Percentiles rank a stretch among this genome's conserved stretches.
Conservation (phyloP, 2,797 vertebrate genomes). For the Lepilemur ruficaudatus region DNA sequence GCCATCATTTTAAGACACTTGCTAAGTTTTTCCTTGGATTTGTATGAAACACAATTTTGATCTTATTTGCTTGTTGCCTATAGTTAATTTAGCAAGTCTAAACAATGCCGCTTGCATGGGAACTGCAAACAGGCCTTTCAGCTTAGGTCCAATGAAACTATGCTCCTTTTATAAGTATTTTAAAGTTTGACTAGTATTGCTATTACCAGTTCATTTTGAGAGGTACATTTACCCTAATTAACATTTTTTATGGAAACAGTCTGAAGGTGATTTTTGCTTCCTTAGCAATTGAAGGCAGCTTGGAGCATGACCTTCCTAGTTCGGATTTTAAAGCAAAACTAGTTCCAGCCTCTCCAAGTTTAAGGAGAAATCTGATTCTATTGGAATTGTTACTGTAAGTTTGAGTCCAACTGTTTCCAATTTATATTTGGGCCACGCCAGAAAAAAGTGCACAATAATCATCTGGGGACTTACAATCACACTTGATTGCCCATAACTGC, state of each 20-base stretch:
- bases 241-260: slow-evolving; percentile 51
- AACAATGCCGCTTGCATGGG: background rate
- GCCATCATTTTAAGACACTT: slow-evolving; percentile 8
- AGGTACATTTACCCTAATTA: slow-evolving; percentile 42
- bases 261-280: slow-evolving; percentile 48
- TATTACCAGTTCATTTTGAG: slow-evolving; percentile 3
- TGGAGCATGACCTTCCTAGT: slow-evolving; percentile 53
- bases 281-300: slow-evolving; percentile 28
- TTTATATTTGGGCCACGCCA: slow-evolving; percentile 59
- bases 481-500: slow-evolving; percentile 40
- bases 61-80: background rate
- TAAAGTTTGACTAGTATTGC: background rate
- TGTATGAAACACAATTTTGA: slow-evolving; percentile 28
- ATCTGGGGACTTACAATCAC: slow-evolving; percentile 5
- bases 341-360: slow-evolving; percentile 35
- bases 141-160: background rate
- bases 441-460: slow-evolving; percentile 5
- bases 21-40: slow-evolving; percentile 33
- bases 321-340: slow-evolving; percentile 67
- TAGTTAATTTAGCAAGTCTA: slow-evolving; percentile 38
- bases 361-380: slow-evolving; percentile 64
- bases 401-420: slow-evolving; percentile 63
- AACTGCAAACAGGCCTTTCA: background rate
- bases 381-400: slow-evolving; percentile 53
- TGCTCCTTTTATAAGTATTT: background rate